These are phyloP conservation scores for Danio albolineatus DNA, from an alignment of 2,797 vertebrate species.

Conservation along the genomic window DNA sequence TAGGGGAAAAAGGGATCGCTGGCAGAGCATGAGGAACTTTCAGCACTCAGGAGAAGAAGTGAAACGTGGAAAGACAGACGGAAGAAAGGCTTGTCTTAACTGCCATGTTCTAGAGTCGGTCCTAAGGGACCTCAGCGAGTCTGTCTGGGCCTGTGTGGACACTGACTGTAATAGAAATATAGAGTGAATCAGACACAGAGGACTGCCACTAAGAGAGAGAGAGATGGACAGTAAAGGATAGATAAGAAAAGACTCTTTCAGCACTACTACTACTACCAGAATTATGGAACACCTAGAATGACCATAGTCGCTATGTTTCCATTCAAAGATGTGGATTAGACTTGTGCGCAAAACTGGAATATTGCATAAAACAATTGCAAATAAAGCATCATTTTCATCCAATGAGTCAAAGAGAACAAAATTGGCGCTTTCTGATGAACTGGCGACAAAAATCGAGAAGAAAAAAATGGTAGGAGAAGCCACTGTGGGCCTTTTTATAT, in stretches of 20 bases:
- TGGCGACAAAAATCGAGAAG: too few relatives aligned
- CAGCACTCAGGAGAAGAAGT: not conserved
- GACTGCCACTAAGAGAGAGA: slow-evolving; percentile 15
- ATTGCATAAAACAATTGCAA: too few relatives aligned
- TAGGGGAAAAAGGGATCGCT: not conserved
- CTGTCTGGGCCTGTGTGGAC: slow-evolving; percentile 41
- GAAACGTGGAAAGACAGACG: slow-evolving; percentile 20
- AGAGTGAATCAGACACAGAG: slow-evolving; percentile 19
- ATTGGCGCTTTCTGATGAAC: too few relatives aligned
- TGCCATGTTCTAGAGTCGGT: slow-evolving; percentile 32
- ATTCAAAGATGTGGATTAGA: too few relatives aligned
- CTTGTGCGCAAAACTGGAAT: too few relatives aligned
- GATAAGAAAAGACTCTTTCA: not conserved
- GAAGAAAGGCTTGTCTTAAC: slow-evolving; percentile 39
- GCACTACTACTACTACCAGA: too few relatives aligned
- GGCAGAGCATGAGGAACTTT: not conserved
- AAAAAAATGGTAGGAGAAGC: too few relatives aligned
- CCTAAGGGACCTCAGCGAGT: slow-evolving; percentile 15
- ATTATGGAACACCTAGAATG: too few relatives aligned
- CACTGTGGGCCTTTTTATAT: too few relatives aligned
- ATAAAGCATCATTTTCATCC: too few relatives aligned
- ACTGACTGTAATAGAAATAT: slow-evolving; percentile 38
- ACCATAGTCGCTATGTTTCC: too few relatives aligned
- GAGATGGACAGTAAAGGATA: slow-evolving; percentile 5
- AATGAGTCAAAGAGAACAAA: too few relatives aligned